Base-by-base conservation (phyloP, 2,888 invertebrate species). In the Diarsia dahlii region DNA sequence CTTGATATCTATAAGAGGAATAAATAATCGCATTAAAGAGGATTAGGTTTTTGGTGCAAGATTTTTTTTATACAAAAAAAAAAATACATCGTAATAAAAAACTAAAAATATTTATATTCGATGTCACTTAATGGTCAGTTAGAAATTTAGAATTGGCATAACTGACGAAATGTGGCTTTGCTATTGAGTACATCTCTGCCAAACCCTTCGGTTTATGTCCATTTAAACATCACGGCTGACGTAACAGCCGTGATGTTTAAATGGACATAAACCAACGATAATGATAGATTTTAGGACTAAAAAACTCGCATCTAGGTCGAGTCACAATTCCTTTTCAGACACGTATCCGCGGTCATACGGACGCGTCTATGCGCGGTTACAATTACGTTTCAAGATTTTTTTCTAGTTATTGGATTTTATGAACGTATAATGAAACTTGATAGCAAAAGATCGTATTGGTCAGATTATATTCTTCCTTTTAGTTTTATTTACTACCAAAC, bases 391-490 rank as follows among this genome's bases (percentile, higher is more conserved):
- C 13, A 56, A 28, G n/a, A 6, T 10, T 73, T 54, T 84, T 68
- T 73, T 68, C 12, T 58, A 72, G 1, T 28, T 28, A 78, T 86
- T 78, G 39, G 15, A 45, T 84, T 86, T 74, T 66, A 86, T 69
- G 62, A 79, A 74, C 64, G 65, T 65, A 79, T 78, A 28, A 28
- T 71, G 62, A 69, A 68, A 45, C 54, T 58, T 52, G 20, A 71
- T 71, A 74, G 54, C 71, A 71, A 46, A 60, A 34, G 12, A 70
- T 81, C 58, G 23, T 28, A 72, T 67, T 78, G 60, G 45, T 52
- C 48, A 50, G 58, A 67, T n/a, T n/a, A n/a, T 48, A 63, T 67
- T 77, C 34, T 62, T 60, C 45, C 50, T 74, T 83, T 83, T 85
- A 60, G 23, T 78, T 78, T 72, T 28, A 54, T 82, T 65, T 28